A percentile compares a stretch with the other conserved stretches of the same genome.
phyloP scores from a whole-genome alignment of 2,888 invertebrate genomes.

The Nomada fucata region DNA sequence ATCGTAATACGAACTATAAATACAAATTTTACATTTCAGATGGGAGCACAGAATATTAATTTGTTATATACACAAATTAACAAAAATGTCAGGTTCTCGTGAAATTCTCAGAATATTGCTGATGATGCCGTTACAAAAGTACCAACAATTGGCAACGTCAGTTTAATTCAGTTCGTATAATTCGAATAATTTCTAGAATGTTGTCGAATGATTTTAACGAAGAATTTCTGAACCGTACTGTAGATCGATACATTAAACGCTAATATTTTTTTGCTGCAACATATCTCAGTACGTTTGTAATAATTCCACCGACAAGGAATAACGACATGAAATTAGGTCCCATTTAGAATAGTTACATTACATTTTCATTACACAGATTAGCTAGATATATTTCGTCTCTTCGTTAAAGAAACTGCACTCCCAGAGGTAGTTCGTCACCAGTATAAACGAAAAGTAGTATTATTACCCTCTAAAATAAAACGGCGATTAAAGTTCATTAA shows the following conservation, averaged over 20 bases:
- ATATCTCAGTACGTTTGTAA: constrained; percentile 22
- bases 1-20: no score
- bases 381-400: constrained; percentile 1
- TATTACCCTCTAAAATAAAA: no score
- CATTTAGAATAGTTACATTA: neutral
- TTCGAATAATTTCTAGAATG: neutral
- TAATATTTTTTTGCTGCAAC: constrained; percentile 36
- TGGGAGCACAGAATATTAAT: no score
- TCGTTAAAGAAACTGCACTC: neutral
- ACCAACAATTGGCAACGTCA: no score
- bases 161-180: no score
- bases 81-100: no score
- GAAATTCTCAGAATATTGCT: no score
- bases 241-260: constrained; percentile 59
- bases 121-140: no score
- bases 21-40: no score
- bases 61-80: no score
- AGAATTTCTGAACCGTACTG: constrained; percentile 19
- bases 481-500: no score
- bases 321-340: constrained; percentile 19
- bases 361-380: constrained; percentile 26
- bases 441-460: no score
- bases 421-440: neutral
- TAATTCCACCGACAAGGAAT: constrained; percentile 28
- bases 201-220: neutral